Evolutionary conservation across 2,113 vertebrate genomes (phyloP), one percentile per base, ranked within the genome.

Genomic region (Microcebus jonahi): DNA sequence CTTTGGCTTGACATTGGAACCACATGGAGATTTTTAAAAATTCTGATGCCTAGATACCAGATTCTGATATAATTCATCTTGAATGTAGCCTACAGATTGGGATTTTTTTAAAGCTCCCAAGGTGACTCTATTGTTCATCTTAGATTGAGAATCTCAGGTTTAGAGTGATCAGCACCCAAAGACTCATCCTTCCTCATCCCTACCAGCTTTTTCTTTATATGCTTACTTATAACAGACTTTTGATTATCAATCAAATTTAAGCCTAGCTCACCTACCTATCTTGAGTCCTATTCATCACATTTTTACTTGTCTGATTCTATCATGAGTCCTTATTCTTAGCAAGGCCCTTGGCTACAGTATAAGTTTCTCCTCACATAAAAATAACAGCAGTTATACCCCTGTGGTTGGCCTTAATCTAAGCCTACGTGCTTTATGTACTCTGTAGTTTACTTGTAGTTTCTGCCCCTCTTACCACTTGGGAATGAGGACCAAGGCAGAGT

Each of bases 361-460:
- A 80, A 59, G 27, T 86, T 55, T 67, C 45, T 50, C 67, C 67
- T 42, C 34, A 88, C 68, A 68, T 92, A 75, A 95, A 80, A 86
- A 82, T 53, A 63, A 89, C 0, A 80, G 39, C 25, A 65, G 84
- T 67, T 92, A 42, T 0, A 59, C 25, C 39, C 15, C 27, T 48
- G 55, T 29, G 20, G 23, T 80, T 63, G 48, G 31, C 31, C n/a
- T 88, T 67, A 36, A 42, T 70, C 63, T 63, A 84, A 84, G 80
- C 36, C 70, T 65, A 61, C 5, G 15, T 50, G 36, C 36, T 91
- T 90, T 61, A 77, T 25, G 7, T 63, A 31, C 17, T 83, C 14
- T 31, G 27, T 8, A 25, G n/a, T 82, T 82, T 86, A 55, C 53
- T 77, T 3, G 36, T 45, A 85, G 82, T 57, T 76, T 85, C 31